Conservation (phyloP, 2,797 vertebrate species). For the Amblyraja radiata region DNA sequence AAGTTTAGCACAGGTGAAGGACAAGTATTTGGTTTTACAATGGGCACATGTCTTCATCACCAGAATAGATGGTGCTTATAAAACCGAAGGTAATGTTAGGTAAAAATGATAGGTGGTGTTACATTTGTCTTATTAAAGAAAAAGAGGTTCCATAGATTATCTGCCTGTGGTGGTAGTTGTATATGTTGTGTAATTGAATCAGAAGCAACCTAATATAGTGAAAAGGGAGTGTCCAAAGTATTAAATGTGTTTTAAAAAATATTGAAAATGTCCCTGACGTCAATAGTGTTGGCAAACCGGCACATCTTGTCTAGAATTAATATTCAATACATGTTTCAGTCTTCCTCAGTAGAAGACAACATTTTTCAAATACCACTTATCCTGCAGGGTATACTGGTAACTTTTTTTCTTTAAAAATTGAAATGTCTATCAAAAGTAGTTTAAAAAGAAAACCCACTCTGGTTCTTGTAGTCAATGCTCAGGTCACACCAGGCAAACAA, state of each 20-base stretch:
- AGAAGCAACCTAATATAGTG: neutral
- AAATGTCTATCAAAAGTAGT: constrained; percentile 17
- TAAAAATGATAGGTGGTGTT: neutral
- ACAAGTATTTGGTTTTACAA: neutral
- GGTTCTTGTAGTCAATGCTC: constrained; percentile 6
- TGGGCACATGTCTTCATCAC: neutral
- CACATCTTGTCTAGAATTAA: neutral
- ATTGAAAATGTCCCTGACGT: neutral
- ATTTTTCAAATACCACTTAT: constrained; percentile 23
- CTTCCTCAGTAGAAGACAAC: neutral
- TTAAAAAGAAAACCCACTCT: neutral
- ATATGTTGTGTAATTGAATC: neutral
- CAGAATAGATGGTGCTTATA: neutral
- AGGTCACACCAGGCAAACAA: neutral
- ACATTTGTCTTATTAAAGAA: neutral
- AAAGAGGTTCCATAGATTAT: neutral
- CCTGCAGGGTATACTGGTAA: constrained; percentile 2
- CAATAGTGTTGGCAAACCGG: neutral
- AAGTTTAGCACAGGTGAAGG: too few relatives aligned
- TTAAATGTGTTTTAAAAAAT: neutral
- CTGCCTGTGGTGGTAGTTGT: neutral
- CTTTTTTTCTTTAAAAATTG: neutral
- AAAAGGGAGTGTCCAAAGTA: neutral
- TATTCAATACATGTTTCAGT: constrained; percentile 27
- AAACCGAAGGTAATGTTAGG: too few relatives aligned